Evolutionary conservation across 2,797 vertebrate genomes (phyloP), one percentile per base, ranked within the genome.

Genomic region (Pelodytes ibericus): DNA sequence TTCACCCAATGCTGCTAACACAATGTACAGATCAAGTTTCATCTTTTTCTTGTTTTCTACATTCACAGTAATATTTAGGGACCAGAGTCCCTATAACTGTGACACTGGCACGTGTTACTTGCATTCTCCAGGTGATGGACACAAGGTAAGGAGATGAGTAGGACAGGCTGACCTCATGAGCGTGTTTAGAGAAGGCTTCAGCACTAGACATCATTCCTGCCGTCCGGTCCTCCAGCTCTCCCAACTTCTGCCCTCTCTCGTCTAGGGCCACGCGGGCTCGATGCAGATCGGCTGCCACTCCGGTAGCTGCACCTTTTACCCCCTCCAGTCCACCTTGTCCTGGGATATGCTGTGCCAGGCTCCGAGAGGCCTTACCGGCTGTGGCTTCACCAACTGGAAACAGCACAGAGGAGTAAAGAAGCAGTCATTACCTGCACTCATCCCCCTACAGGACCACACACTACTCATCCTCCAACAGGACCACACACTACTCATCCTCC

Each of bases 101-200:
- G n/a, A n/a, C n/a, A n/a, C n/a, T n/a, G n/a, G n/a, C n/a, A n/a
- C n/a, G n/a, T n/a, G n/a, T n/a, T n/a, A n/a, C n/a, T n/a, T n/a
- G n/a, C n/a, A n/a, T n/a, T n/a, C n/a, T n/a, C n/a, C n/a, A n/a
- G n/a, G n/a, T n/a, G n/a, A n/a, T n/a, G n/a, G n/a, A n/a, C n/a
- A n/a, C n/a, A n/a, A n/a, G n/a, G n/a, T n/a, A n/a, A n/a, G n/a
- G n/a, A n/a, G n/a, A n/a, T n/a, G n/a, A n/a, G n/a, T n/a, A n/a
- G n/a, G n/a, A n/a, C n/a, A n/a, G n/a, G n/a, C n/a, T n/a, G n/a
- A 99, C 97, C 96, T 96, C 95, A 0, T 99, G 97, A 53, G 98
- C 98, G 0, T 99, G 97, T 88, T 98, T 99, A 88, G 96, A 98
- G 81, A 99, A 98, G 0, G 87, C 90, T 70, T 99, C 98, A 0